Evolutionary conservation across 2,113 vertebrate genomes (phyloP), one percentile per base, ranked within the genome.

Genomic region (Osmerus eperlanus): DNA sequence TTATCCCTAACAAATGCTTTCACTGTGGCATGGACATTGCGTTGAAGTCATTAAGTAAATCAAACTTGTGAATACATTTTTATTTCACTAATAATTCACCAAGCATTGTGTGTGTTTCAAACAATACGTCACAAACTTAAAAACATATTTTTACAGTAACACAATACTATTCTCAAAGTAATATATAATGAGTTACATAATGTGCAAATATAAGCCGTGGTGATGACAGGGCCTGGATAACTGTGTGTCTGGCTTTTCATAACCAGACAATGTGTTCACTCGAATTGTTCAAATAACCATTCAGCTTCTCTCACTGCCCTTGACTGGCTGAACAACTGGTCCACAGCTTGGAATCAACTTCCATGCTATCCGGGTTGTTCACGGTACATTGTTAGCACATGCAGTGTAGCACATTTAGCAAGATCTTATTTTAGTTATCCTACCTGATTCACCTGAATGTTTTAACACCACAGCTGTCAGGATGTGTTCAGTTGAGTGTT

Each of bases 271-370:
- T 5, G 54, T 56, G 59, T 65, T 71, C 65, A 52, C 71, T 73
- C 59, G 52, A 68, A 78, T 74, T 70, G 77, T 70, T 78, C 60
- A 76, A 59, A 70, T n/a, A 64, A 65, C 65, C 23, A 13, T 73
- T 75, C 9, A 67, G 67, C 32, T 25, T 36, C 28, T 14, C 63
- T 75, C 65, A 58, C 68, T 8, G 14, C 69, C 59, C 16, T 73
- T 73, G 14, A 70, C 18, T 7, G 66, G 36, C 65, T 78, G 12
- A 55, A 25, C 12, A 36, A 19, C 19, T 13, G 71, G 59, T 29
- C 65, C 47, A 70, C 47, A 70, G 71, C 54, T 73, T 59, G 23
- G 21, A 13, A 51, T 7, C 9, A 0, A 55, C 72, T 73, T 25
- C 70, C 77, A 54, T 47, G 70, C 84, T 81, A 75, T 72, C 23